phyloP scores from a whole-genome alignment of 2,888 invertebrate species.

The Gari tellinella region DNA sequence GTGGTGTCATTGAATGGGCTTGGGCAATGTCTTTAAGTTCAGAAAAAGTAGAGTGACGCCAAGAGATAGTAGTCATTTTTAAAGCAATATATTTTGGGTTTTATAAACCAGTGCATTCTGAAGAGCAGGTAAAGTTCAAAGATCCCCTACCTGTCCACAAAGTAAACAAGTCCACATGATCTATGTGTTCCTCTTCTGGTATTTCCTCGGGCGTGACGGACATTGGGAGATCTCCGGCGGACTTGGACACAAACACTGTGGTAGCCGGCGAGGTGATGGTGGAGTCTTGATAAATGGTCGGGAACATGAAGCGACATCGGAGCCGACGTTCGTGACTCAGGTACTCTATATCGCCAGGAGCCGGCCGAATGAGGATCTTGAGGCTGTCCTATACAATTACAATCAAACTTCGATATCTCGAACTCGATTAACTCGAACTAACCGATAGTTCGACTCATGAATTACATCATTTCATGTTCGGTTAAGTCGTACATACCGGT shows the following conservation, averaged over 20 bases:
- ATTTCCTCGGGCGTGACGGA: background rate
- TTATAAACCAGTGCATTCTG: too few relatives aligned
- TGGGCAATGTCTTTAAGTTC: too few relatives aligned
- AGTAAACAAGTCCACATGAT: slow-evolving; percentile 49
- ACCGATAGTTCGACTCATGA: too few relatives aligned
- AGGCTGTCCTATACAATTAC: slow-evolving; percentile 28
- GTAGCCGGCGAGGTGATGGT: slow-evolving; percentile 37
- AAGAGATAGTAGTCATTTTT: too few relatives aligned
- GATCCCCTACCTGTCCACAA: slow-evolving; percentile 61
- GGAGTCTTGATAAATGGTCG: slow-evolving; percentile 46
- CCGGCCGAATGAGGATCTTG: slow-evolving; percentile 45
- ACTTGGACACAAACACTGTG: slow-evolving; percentile 36
- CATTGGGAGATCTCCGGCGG: slow-evolving; percentile 30
- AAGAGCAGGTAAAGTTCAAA: too few relatives aligned
- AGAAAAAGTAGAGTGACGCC: too few relatives aligned
- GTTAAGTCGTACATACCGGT: too few relatives aligned
- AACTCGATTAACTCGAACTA: too few relatives aligned
- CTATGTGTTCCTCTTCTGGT: slow-evolving; percentile 13
- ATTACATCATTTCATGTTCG: too few relatives aligned
- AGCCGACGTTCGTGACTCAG: slow-evolving; percentile 47
- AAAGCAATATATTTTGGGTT: too few relatives aligned
- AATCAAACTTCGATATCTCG: too few relatives aligned
- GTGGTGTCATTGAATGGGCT: too few relatives aligned
- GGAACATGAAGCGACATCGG: slow-evolving; percentile 62
- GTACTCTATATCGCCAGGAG: slow-evolving; percentile 50